Conservation (phyloP, 2,888 invertebrate species). For the Mythimna albipuncta region DNA sequence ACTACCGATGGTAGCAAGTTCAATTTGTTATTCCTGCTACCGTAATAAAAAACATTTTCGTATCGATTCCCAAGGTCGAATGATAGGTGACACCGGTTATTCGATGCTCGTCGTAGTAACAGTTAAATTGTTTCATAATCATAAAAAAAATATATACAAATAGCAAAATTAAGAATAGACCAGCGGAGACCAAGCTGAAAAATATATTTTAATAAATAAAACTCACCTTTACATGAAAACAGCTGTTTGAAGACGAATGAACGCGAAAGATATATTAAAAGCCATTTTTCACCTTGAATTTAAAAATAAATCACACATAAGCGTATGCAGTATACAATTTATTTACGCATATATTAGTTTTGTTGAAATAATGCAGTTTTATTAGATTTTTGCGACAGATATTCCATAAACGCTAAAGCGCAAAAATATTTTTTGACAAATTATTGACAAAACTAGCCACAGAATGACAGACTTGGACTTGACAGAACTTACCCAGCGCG, state of each 20-base stretch:
- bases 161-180: neutral
- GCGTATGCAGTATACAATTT: conserved; percentile 29
- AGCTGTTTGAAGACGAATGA: conserved; percentile 75
- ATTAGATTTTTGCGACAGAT: conserved; percentile 14
- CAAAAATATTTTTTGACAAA: conserved; percentile 17
- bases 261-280: conserved; percentile 62
- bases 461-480: no score
- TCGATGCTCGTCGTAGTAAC: conserved; percentile 8
- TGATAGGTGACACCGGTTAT: conserved; percentile 64
- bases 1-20: neutral
- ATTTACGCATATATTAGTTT: conserved; percentile 30
- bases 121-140: conserved; percentile 15
- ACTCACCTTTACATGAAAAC: conserved; percentile 85
- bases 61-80: conserved; percentile 68
- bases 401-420: neutral
- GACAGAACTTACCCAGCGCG: no score
- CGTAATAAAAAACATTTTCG: conserved; percentile 19
- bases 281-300: conserved; percentile 77
- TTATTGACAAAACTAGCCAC: neutral
- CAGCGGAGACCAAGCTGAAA: neutral
- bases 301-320: conserved; percentile 28
- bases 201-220: conserved; percentile 3
- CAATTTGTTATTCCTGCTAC: neutral
- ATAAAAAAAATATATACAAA: neutral
- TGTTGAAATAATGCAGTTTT: conserved; percentile 8